These are phyloP conservation scores for Lucilia sericata DNA, from an alignment of 1,140 invertebrate species.

Conservation along the genomic window DNA sequence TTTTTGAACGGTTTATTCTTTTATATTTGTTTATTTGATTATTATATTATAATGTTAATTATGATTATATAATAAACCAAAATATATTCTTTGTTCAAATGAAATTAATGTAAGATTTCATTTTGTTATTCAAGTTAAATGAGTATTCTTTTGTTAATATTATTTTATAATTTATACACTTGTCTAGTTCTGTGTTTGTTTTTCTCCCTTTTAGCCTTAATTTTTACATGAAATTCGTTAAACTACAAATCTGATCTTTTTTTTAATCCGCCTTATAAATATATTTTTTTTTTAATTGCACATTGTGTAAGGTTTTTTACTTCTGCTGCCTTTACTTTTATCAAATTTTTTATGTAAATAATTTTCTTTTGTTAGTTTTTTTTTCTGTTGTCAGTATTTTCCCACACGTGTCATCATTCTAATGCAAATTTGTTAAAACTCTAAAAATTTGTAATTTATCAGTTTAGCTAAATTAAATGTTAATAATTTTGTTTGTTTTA, in stretches of 20 bases:
- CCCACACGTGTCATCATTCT: constrained; percentile 39
- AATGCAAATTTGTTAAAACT: constrained; percentile 13
- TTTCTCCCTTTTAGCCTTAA: background rate
- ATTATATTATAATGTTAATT: too few relatives aligned
- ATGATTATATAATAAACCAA: too few relatives aligned
- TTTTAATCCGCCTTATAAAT: constrained; percentile 32
- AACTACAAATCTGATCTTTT: background rate
- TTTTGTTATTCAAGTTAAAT: background rate
- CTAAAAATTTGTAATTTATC: background rate
- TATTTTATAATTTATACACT: background rate
- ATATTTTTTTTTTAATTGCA: constrained; percentile 21
- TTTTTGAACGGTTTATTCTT: too few relatives aligned
- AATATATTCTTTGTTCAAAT: too few relatives aligned
- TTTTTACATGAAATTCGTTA: background rate
- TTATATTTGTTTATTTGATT: too few relatives aligned
- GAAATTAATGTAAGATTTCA: too few relatives aligned
- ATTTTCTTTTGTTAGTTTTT: background rate
- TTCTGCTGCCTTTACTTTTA: background rate
- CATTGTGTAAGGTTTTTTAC: background rate
- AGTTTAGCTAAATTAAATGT: background rate
- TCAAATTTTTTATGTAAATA: background rate
- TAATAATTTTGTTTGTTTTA: constrained; percentile 19
- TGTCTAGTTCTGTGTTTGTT: background rate
- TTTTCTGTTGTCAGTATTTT: background rate
- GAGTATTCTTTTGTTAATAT: background rate